Conservation (phyloP, 2,797 vertebrate genomes). For the Furcifer pardalis region DNA sequence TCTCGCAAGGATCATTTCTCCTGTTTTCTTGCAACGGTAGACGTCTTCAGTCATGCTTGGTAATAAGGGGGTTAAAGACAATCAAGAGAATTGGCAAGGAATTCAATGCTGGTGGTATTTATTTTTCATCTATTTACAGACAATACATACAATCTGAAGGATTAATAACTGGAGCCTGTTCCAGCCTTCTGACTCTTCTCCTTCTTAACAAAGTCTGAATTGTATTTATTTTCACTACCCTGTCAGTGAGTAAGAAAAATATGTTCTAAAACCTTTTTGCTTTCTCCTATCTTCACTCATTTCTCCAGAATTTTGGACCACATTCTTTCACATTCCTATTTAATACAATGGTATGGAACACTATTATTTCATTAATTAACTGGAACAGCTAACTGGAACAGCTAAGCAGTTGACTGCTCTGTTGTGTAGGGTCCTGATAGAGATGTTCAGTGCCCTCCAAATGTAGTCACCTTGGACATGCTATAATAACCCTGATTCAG, state of each 20-base stretch:
- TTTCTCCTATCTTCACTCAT: background rate
- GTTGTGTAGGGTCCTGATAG: background rate
- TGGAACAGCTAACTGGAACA: background rate
- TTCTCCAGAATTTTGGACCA: background rate
- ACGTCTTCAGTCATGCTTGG: conserved; percentile 41
- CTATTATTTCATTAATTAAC: background rate
- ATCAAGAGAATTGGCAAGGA: conserved; percentile 52
- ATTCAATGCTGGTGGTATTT: conserved; percentile 38
- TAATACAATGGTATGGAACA: background rate
- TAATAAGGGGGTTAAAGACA: conserved; percentile 36
- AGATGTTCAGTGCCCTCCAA: no score
- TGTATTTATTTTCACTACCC: conserved; percentile 52
- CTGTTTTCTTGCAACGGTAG: conserved; percentile 29
- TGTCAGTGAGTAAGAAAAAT: conserved; percentile 42
- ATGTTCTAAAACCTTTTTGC: conserved; percentile 1
- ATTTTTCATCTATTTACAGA: conserved; percentile 49
- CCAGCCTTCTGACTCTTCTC: conserved; percentile 19
- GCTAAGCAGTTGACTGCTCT: background rate
- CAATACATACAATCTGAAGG: conserved; percentile 40
- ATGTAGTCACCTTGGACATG: no score
- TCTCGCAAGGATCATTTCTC: conserved; percentile 32
- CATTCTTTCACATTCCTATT: conserved; percentile 9
- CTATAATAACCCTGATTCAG: no score
- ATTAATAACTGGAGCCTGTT: conserved; percentile 45
- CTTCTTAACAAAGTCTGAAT: conserved; percentile 28